phyloP scores from a whole-genome alignment of 1,140 invertebrate species.

The honey bee (Apis mellifera) region DNA sequence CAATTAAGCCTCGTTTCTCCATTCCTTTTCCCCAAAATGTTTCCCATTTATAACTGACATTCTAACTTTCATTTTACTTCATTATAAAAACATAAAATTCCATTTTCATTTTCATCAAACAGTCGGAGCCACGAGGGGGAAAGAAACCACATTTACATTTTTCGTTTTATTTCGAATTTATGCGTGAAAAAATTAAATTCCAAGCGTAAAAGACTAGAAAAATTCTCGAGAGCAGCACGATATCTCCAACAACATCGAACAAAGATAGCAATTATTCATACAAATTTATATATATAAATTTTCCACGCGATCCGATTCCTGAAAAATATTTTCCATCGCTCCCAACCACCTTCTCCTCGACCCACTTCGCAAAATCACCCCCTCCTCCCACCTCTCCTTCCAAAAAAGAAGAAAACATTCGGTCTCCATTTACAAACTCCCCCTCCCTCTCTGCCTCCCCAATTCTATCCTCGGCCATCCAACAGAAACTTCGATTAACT shows the following conservation, averaged over 20 bases:
- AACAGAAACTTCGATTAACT: conserved; percentile 22
- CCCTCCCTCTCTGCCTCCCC: too few relatives aligned
- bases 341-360: background rate
- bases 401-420: background rate
- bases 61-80: too few relatives aligned
- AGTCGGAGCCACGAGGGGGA: too few relatives aligned
- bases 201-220: background rate
- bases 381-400: background rate
- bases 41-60: background rate
- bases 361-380: background rate
- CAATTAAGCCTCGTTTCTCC: background rate
- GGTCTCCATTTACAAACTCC: background rate
- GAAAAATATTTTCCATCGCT: background rate
- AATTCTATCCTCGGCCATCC: background rate
- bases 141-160: too few relatives aligned
- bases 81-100: too few relatives aligned
- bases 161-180: too few relatives aligned
- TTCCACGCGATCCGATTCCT: background rate
- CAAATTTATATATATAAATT: too few relatives aligned
- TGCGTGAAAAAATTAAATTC: too few relatives aligned
- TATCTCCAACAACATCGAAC: background rate
- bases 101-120: too few relatives aligned
- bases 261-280: background rate
- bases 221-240: background rate
- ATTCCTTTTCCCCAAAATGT: background rate